These are phyloP conservation scores for Dusona sp. DNA, from an alignment of 2,888 invertebrate genomes.

Conservation along the genomic window DNA sequence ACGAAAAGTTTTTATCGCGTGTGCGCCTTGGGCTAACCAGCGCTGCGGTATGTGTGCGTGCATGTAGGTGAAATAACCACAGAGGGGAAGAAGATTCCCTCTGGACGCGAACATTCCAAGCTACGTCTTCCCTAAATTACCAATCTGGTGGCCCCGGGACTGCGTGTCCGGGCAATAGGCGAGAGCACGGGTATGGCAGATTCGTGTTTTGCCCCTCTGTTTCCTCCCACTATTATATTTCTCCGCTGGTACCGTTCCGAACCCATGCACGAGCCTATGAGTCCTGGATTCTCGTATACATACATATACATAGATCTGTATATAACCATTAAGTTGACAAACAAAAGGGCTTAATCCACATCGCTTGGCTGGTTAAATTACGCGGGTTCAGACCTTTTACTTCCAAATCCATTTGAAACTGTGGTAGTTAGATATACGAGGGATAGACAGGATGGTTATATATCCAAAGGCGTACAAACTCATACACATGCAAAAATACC, in stretches of 20 bases:
- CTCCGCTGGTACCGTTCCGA: slow-evolving; percentile 22
- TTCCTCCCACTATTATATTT: slow-evolving; percentile 23
- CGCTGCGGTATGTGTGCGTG: neutral
- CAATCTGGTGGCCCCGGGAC: slow-evolving; percentile 74
- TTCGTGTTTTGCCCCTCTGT: slow-evolving; percentile 27
- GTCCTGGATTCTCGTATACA: slow-evolving; percentile 39
- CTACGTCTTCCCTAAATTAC: slow-evolving; percentile 76
- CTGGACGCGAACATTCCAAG: slow-evolving; percentile 66
- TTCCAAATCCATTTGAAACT: slow-evolving; percentile 7
- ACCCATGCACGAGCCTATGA: slow-evolving; percentile 43
- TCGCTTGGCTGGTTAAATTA: neutral
- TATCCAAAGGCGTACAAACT: slow-evolving; percentile 12
- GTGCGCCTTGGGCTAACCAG: slow-evolving; percentile 61
- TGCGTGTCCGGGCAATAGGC: slow-evolving; percentile 65
- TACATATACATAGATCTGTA: neutral
- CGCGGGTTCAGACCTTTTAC: neutral
- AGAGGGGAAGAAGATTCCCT: slow-evolving; percentile 52
- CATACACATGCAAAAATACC: slow-evolving; percentile 4
- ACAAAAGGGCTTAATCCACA: slow-evolving; percentile 8
- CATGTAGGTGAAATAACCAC: neutral
- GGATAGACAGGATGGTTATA: slow-evolving; percentile 26
- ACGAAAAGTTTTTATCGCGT: slow-evolving; percentile 74
- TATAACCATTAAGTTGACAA: neutral
- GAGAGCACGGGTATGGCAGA: slow-evolving; percentile 37
- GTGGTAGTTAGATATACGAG: slow-evolving; percentile 27